Evolutionary conservation across 2,113 vertebrate species (phyloP), one percentile per base, ranked within the genome.

Genomic region (Xerus inauris): DNA sequence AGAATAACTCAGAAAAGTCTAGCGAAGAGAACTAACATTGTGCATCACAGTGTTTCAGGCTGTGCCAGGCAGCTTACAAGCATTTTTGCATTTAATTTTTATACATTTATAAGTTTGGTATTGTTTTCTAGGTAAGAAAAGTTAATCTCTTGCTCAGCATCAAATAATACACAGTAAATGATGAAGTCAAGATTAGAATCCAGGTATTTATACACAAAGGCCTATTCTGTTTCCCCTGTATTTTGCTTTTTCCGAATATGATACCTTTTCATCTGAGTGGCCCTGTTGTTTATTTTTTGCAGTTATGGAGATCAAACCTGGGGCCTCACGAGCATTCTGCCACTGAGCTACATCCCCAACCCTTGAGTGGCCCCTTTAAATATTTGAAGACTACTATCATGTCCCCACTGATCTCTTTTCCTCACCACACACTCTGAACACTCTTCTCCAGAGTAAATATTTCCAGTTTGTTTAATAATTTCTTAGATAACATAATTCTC

Each of bases 61-160:
- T 35, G 14, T 96, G 22, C 51, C 49, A 64, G 32, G 12, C 8
- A 81, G 42, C 3, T 82, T 88, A 57, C 54, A 94, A 92, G 93
- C 38, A 88, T 88, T 96, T 95, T 95, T 95, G 38, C 40, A 80
- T 94, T 96, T 95, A 87, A 81, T 86, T 96, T 97, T 94, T 94
- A 86, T 79, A 51, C n/a, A 82, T 90, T 96, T 90, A 81, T 96
- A 76, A 96, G 67, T 16, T 67, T 91, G 49, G 35, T 96, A 83
- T 89, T 19, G 85, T 87, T 94, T 95, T 90, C 54, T 47, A 62
- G 73, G 22, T 91, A 94, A 97, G 57, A 77, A 86, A 91, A 92
- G 40, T 59, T 94, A 51, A 62, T 95, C 62, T 89, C 20, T 91
- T 19, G 81, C n/a, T 73, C 67, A 54, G 51, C 47, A 59, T 95